Percentiles rank a stretch among this genome's conserved stretches.
Evolutionary conservation across 2,888 invertebrate genomes (phyloP).

Genomic region (Metellina segmentata): DNA sequence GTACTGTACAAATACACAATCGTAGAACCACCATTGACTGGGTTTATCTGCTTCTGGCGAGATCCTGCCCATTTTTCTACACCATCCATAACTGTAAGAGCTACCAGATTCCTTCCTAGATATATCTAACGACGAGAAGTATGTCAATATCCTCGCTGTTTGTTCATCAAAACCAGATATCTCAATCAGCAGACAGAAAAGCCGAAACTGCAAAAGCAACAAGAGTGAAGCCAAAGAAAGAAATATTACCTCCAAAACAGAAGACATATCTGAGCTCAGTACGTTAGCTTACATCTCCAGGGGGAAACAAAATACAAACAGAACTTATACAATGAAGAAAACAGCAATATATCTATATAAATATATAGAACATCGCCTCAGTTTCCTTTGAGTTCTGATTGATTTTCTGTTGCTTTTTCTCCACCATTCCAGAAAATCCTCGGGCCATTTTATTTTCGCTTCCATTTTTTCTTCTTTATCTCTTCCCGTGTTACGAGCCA

Average conservation of each 20-base stretch:
- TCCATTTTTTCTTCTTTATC: background rate
- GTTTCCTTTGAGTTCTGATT: background rate
- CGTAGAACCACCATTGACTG: too few relatives aligned
- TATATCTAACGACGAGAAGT: background rate
- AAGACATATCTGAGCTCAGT: slow-evolving; percentile 5
- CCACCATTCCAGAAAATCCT: background rate
- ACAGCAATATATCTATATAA: background rate
- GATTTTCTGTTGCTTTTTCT: background rate
- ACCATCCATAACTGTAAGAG: background rate
- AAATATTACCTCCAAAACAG: slow-evolving; percentile 24
- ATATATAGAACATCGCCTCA: background rate
- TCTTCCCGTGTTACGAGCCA: too few relatives aligned
- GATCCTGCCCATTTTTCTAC: background rate
- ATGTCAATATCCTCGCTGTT: slow-evolving; percentile 13
- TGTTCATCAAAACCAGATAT: slow-evolving; percentile 41
- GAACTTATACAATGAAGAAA: background rate
- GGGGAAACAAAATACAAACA: background rate
- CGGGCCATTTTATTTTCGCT: background rate
- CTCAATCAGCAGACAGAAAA: slow-evolving; percentile 24
- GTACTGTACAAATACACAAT: too few relatives aligned
- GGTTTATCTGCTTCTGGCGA: too few relatives aligned
- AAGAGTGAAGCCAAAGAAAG: slow-evolving; percentile 7
- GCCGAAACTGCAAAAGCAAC: background rate
- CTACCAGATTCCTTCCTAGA: background rate
- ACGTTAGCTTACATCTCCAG: background rate